These are phyloP conservation scores for Ovis canadensis DNA, from an alignment of 2,113 vertebrate species.

Conservation along the genomic window DNA sequence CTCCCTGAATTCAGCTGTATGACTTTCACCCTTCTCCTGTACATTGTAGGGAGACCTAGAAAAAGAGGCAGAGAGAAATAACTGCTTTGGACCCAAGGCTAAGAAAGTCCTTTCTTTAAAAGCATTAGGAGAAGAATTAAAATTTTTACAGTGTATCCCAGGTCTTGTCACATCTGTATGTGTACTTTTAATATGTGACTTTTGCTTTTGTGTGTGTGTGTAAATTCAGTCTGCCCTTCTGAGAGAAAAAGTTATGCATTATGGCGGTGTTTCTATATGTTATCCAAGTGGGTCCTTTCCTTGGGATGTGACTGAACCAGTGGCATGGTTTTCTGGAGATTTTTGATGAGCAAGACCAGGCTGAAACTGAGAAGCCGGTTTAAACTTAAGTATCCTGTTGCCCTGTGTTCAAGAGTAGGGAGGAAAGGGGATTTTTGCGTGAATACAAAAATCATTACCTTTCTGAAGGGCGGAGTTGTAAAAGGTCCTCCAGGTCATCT, in stretches of 20 bases:
- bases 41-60: neutral
- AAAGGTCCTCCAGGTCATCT: neutral
- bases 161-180: neutral
- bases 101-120: neutral
- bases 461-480: neutral
- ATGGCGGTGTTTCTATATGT: neutral
- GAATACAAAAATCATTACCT: neutral
- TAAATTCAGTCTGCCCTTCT: neutral
- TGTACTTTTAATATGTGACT: neutral
- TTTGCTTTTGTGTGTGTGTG: neutral
- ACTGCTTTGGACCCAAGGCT: neutral
- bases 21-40: neutral
- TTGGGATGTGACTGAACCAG: neutral
- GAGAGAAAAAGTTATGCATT: neutral
- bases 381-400: neutral
- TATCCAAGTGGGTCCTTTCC: neutral
- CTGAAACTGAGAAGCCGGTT: neutral
- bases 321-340: neutral
- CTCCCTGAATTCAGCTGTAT: neutral
- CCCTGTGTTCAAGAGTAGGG: neutral
- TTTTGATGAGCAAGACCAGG: neutral
- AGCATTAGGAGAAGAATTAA: neutral
- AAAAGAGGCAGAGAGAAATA: neutral
- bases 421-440: neutral
- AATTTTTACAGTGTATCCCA: neutral